A percentile compares a stretch with the other conserved stretches of the same genome.
Evolutionary conservation across 2,888 invertebrate genomes (phyloP).

Genomic region (Hybos culiciformis): DNA sequence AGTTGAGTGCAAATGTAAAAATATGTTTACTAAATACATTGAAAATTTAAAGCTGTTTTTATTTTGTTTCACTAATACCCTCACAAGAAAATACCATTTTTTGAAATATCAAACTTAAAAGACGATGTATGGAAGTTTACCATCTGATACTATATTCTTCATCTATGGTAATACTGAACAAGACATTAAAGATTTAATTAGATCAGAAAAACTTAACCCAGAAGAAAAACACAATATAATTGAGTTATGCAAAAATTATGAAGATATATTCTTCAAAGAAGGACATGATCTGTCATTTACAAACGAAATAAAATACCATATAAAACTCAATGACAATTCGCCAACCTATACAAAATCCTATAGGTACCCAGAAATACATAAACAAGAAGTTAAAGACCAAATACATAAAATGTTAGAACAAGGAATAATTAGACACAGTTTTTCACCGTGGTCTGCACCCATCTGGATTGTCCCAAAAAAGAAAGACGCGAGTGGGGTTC

Average conservation of each 20-base stretch:
- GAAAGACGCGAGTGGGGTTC: background rate
- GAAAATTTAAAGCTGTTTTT: background rate
- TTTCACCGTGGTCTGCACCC: slow-evolving; percentile 1
- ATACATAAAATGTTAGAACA: slow-evolving; percentile 10
- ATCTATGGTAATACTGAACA: background rate
- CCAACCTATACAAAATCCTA: slow-evolving; percentile 8
- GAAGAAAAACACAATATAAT: slow-evolving; percentile 6
- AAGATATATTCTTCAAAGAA: slow-evolving; percentile 8
- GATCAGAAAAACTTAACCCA: background rate
- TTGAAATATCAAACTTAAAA: background rate
- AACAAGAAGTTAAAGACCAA: slow-evolving; percentile 10
- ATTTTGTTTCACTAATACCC: background rate
- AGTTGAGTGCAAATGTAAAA: background rate
- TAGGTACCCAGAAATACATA: slow-evolving; percentile 8
- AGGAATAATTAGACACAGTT: slow-evolving; percentile 7
- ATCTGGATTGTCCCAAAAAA: slow-evolving; percentile 7
- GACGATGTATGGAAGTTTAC: background rate
- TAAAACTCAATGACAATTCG: slow-evolving; percentile 4
- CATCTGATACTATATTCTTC: background rate
- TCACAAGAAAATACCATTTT: background rate
- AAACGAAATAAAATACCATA: slow-evolving; percentile 7
- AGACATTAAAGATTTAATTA: background rate
- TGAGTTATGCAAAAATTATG: slow-evolving; percentile 1
- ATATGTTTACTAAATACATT: background rate
- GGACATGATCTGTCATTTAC: slow-evolving; percentile 6